Conservation (phyloP, 2,113 vertebrate genomes). For the Cyphomyrus plagiostoma region DNA sequence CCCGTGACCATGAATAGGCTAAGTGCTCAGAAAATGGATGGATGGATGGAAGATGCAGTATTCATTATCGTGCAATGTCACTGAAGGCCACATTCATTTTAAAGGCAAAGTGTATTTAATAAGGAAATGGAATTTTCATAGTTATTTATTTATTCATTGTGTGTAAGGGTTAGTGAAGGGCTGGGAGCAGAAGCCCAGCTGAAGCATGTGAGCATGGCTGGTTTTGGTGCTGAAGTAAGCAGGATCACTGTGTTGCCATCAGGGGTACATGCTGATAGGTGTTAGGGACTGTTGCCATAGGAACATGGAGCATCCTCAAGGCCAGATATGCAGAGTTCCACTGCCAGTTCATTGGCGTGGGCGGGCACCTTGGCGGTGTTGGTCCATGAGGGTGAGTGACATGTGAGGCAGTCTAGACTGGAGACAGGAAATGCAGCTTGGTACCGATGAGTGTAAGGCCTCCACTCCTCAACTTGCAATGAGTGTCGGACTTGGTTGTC, state of each 20-base stretch:
- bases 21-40: background rate
- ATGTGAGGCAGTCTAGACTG: background rate
- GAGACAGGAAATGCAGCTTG: background rate
- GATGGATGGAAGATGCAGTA: background rate
- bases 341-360: background rate
- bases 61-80: background rate
- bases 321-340: background rate
- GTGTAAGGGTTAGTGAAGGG: background rate
- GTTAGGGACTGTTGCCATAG: constrained; percentile 9
- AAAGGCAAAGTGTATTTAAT: background rate
- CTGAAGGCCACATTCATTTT: background rate
- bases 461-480: background rate
- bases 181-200: background rate
- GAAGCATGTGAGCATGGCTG: background rate
- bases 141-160: background rate
- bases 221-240: background rate
- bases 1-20: background rate
- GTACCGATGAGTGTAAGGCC: background rate
- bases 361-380: background rate
- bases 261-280: background rate
- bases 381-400: background rate
- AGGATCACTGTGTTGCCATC: background rate
- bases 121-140: background rate
- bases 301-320: background rate
- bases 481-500: background rate